Percentiles rank a stretch among this genome's conserved stretches.
phyloP scores from a whole-genome alignment of 2,113 vertebrate genomes.

The Aspidoscelis tigris region DNA sequence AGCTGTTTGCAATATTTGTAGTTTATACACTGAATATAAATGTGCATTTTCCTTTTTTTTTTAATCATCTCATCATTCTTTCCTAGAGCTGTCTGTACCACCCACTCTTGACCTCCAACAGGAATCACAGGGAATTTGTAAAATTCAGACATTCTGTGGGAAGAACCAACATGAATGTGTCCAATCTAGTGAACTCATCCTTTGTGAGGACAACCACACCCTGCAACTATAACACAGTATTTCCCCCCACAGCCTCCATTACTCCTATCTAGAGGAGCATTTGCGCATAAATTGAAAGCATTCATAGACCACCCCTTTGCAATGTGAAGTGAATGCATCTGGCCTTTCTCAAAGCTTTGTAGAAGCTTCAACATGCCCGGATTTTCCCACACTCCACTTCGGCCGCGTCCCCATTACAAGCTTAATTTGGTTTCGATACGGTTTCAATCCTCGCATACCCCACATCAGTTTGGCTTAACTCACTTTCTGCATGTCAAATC shows the following conservation, averaged over 20 bases:
- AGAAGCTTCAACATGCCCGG: too few species aligned
- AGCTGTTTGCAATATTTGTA: constrained; percentile 8
- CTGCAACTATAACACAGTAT: background rate
- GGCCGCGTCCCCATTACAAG: too few species aligned
- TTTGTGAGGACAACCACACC: constrained; percentile 8
- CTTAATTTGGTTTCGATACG: too few species aligned
- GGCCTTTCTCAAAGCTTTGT: too few species aligned
- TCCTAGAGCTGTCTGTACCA: constrained; percentile 25
- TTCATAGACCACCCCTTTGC: too few species aligned
- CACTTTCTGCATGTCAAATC: too few species aligned
- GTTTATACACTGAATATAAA: constrained; percentile 9
- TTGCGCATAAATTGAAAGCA: too few species aligned
- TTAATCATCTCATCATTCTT: constrained; percentile 5
- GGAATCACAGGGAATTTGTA: background rate
- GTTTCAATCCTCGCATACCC: too few species aligned
- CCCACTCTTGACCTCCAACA: background rate
- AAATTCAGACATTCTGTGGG: constrained; percentile 26
- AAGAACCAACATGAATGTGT: background rate
- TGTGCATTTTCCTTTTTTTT: constrained; percentile 13
- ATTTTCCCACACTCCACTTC: too few species aligned
- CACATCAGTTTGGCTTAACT: too few species aligned
- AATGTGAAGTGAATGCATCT: too few species aligned
- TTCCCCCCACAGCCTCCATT: background rate
- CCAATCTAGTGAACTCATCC: constrained; percentile 31
- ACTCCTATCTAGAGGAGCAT: too few species aligned